Evolutionary conservation across 2,797 vertebrate species (phyloP).

Genomic region (Enteromius paludinosus): DNA sequence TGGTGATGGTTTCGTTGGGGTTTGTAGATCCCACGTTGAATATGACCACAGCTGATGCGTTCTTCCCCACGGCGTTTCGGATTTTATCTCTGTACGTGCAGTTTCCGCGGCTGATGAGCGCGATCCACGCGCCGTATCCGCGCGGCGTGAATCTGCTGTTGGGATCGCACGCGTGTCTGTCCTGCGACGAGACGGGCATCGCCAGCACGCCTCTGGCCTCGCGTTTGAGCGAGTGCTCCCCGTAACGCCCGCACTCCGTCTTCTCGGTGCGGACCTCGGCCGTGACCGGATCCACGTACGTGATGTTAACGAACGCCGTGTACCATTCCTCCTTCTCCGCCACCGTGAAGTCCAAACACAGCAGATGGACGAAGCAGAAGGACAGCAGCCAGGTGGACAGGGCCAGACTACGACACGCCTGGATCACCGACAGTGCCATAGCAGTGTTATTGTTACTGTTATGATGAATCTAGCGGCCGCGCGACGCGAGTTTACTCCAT

Average conservation of each 20-base stretch:
- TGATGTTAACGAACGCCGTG: constrained; percentile 97
- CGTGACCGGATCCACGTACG: constrained; percentile 86
- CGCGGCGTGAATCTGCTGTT: constrained; percentile 81
- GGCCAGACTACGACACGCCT: constrained; percentile 92
- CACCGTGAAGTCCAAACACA: constrained; percentile 94
- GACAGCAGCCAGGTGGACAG: constrained; percentile 96
- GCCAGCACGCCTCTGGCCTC: constrained; percentile 88
- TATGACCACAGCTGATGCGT: constrained; percentile 93
- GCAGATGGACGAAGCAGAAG: constrained; percentile 92
- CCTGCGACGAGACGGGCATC: constrained; percentile 78
- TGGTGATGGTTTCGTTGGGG: constrained; percentile 93
- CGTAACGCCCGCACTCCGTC: constrained; percentile 94
- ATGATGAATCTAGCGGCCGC: background rate
- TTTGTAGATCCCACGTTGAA: constrained; percentile 88
- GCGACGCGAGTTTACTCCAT: constrained; percentile 23
- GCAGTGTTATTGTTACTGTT: background rate
- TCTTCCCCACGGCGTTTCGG: constrained; percentile 85
- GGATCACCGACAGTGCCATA: constrained; percentile 89
- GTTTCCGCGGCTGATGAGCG: constrained; percentile 90
- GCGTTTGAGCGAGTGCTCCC: constrained; percentile 93
- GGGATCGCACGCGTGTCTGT: constrained; percentile 89
- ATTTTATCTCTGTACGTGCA: constrained; percentile 93
- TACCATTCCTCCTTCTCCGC: constrained; percentile 99
- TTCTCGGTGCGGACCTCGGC: constrained; percentile 86
- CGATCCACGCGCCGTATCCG: constrained; percentile 83